Conservation (phyloP, 1,140 invertebrate genomes). For the Pararge aegeria region DNA sequence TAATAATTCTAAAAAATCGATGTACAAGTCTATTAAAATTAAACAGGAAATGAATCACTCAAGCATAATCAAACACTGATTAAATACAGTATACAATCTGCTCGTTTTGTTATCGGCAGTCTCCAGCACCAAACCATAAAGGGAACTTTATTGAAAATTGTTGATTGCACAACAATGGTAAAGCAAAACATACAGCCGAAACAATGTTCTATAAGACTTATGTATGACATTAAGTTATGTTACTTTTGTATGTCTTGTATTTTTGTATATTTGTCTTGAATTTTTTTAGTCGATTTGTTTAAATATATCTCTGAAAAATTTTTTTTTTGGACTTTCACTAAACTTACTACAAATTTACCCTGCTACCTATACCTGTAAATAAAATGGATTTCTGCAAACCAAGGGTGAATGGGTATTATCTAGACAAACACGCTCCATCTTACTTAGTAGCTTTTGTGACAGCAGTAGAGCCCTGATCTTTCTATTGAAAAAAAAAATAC, state of each 20-base stretch:
- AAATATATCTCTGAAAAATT: too few relatives aligned
- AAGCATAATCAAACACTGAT: slow-evolving; percentile 56
- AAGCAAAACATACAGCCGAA: slow-evolving; percentile 51
- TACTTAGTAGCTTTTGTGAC: too few relatives aligned
- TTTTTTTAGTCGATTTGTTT: too few relatives aligned
- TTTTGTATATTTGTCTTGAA: too few relatives aligned
- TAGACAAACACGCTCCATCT: too few relatives aligned
- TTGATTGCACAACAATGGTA: slow-evolving; percentile 74
- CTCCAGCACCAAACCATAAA: slow-evolving; percentile 59
- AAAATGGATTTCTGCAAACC: too few relatives aligned
- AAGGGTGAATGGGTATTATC: too few relatives aligned
- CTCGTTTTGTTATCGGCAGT: slow-evolving; percentile 50
- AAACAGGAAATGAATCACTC: slow-evolving; percentile 49
- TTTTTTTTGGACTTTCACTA: too few relatives aligned
- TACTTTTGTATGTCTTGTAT: not conserved
- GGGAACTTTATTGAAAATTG: slow-evolving; percentile 71
- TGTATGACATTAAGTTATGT: slow-evolving; percentile 47
- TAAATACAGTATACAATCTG: slow-evolving; percentile 43
- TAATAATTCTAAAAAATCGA: not conserved
- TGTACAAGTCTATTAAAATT: slow-evolving; percentile 17
- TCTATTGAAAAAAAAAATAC: too few relatives aligned
- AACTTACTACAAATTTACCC: too few relatives aligned
- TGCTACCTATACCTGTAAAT: too few relatives aligned
- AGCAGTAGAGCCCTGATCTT: too few relatives aligned
- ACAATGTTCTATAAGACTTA: slow-evolving; percentile 47